These are phyloP conservation scores for Pristiophorus japonicus DNA, from an alignment of 2,113 vertebrate genomes.

Conservation along the genomic window DNA sequence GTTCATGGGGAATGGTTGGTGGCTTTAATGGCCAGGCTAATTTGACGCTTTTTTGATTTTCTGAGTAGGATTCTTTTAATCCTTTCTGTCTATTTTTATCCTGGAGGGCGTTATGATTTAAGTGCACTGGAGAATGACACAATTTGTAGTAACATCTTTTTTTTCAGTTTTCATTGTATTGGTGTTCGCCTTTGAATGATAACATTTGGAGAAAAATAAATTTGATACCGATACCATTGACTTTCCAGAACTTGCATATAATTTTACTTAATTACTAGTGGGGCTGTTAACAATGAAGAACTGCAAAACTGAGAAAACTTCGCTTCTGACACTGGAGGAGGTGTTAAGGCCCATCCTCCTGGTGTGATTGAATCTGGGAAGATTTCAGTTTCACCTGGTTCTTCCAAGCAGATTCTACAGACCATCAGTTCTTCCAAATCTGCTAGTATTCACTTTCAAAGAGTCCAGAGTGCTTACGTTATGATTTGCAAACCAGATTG, in stretches of 20 bases:
- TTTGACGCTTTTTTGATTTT: neutral
- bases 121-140: neutral
- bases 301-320: neutral
- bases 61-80: neutral
- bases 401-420: neutral
- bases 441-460: neutral
- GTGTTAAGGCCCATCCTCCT: neutral
- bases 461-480: neutral
- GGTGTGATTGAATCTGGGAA: neutral
- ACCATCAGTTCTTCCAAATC: neutral
- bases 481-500: neutral
- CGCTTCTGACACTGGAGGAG: neutral
- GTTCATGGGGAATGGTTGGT: neutral
- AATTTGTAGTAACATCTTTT: neutral
- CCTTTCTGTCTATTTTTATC: neutral
- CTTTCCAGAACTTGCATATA: neutral
- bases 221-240: neutral
- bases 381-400: neutral
- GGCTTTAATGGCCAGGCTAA: neutral
- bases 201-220: neutral
- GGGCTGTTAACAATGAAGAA: neutral
- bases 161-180: neutral
- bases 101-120: neutral
- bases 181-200: neutral
- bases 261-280: neutral